Base-by-base conservation (phyloP, 2,888 invertebrate species). In the Tiliacea citrago region DNA sequence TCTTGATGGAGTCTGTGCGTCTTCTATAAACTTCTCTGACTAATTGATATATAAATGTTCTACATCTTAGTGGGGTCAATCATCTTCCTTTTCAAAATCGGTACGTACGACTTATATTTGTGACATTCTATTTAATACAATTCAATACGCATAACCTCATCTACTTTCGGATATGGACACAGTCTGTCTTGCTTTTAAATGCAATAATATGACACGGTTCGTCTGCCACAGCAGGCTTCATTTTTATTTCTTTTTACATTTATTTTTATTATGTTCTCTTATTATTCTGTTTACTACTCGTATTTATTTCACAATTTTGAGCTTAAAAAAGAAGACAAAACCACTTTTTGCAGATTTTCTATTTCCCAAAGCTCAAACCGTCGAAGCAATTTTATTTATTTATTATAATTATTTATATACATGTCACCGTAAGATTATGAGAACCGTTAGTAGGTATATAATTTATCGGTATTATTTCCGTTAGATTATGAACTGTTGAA, bases 171-270 rank as follows among this genome's bases (percentile, higher is more conserved):
- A 12, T 51, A n/a, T 51, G 12, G 13, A 24, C 12, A 55, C 7
- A 53, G 24, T 55, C 7, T 24, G 7, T 55, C 13, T 24, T 55
- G 13, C 0, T 55, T n/a, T 13, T 18, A 24, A 47, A 2, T 18
- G 0, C 6, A 6, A 45, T 6, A 10, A 18, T 24, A 18, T 24
- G 4, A 24, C 24, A 18, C 10, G 62, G 13, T 4, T 62, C 9
- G 13, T 0, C 2, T 21, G 8, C 8, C 29, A 2, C 21, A 18
- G 8, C 21, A 13, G 21, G 18, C 4, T 18, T 12, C 3, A 1
- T 12, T 0, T 9, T 1, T 49, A 0, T 6, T 16, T 3, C 0
- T 16, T 51, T 51, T 6, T n/a, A 16, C 13, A 0, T 0, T 35
- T 65, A n/a, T n/a, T n/a, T n/a, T n/a, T 21, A 29, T 49, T 13